Evolutionary conservation across 2,113 vertebrate genomes (phyloP).

Genomic region (Puffinus mauretanicus): DNA sequence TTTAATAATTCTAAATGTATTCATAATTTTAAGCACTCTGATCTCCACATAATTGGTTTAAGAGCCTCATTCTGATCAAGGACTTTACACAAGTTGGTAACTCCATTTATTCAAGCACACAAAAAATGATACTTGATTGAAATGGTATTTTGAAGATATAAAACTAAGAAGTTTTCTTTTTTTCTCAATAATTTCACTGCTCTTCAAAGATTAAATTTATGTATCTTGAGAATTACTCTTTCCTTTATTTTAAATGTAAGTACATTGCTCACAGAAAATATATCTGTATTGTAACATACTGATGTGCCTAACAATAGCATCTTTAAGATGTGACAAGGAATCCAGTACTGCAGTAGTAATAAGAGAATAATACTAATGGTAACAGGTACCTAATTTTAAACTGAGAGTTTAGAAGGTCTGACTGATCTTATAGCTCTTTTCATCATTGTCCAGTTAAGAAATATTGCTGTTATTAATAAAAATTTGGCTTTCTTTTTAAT

Average conservation of each 20-base stretch:
- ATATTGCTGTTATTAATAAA: background rate
- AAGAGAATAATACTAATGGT: background rate
- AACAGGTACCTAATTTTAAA: background rate
- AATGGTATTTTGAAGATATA: constrained; percentile 44
- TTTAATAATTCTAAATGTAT: constrained; percentile 60
- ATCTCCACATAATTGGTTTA: constrained; percentile 62
- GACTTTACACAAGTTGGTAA: constrained; percentile 43
- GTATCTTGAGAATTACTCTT: background rate
- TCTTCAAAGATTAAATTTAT: background rate
- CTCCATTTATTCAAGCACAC: constrained; percentile 49
- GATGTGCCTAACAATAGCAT: background rate
- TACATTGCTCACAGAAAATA: background rate
- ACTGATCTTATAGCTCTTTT: background rate
- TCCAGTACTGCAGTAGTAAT: background rate
- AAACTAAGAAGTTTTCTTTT: constrained; percentile 1
- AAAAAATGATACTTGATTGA: constrained; percentile 47
- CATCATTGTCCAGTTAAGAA: background rate
- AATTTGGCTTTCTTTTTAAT: background rate
- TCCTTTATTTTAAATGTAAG: background rate
- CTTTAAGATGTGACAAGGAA: background rate
- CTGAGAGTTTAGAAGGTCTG: background rate
- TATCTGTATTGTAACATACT: background rate
- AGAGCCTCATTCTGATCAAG: constrained; percentile 60
- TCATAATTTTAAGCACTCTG: constrained; percentile 51
- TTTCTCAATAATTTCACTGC: background rate